Evolutionary conservation across 2,797 vertebrate species (phyloP).

Genomic region (Typhlichthys subterraneus): DNA sequence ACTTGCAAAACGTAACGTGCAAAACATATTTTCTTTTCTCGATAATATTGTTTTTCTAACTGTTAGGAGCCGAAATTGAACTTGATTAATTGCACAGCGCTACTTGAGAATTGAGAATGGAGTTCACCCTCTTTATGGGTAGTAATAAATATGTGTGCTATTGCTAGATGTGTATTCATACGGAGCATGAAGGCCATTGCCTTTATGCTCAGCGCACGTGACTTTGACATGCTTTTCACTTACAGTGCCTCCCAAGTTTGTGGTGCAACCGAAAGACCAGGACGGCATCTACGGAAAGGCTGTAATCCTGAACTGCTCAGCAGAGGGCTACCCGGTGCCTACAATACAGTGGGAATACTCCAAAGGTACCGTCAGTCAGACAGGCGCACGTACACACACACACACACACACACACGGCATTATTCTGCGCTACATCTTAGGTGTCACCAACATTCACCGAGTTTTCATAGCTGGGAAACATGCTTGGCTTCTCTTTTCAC

Average conservation of each 20-base stretch:
- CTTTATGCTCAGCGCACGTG: not conserved
- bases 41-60: no score
- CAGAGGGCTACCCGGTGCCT: conserved; percentile 94
- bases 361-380: conserved; percentile 83
- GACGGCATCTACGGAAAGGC: conserved; percentile 97
- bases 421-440: no score
- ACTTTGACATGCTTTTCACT: conserved; percentile 14
- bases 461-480: conserved; percentile 5
- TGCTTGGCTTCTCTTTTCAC: conserved; percentile 9
- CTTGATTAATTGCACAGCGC: no score
- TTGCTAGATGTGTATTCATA: not conserved
- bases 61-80: no score
- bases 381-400: not conserved
- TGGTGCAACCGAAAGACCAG: conserved; percentile 96
- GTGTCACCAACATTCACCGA: not conserved
- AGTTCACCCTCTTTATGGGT: no score
- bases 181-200: not conserved
- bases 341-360: conserved; percentile 98
- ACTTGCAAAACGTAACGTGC: no score
- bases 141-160: not conserved
- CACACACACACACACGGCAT: not conserved
- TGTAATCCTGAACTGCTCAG: conserved; percentile 95
- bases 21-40: no score
- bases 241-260: conserved; percentile 95
- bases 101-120: no score